Evolutionary conservation across 2,797 vertebrate species (phyloP).

Genomic region (Pteronotus mesoamericanus): DNA sequence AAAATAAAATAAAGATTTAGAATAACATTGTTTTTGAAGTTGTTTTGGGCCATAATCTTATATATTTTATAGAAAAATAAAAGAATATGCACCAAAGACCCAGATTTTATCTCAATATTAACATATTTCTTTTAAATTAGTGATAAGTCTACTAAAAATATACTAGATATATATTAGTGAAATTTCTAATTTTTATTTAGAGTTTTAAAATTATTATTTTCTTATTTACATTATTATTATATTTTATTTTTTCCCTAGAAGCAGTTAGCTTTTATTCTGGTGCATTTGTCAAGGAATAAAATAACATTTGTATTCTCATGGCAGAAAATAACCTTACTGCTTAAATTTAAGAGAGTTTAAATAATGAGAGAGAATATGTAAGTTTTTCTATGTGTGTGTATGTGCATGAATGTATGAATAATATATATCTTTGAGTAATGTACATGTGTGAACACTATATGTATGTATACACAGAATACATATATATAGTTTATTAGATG

Average conservation of each 20-base stretch:
- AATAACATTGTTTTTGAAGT: background rate
- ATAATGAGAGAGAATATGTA: background rate
- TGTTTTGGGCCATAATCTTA: background rate
- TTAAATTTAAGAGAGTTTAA: background rate
- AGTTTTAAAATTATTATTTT: too few relatives aligned
- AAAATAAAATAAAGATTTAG: background rate
- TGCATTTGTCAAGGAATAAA: background rate
- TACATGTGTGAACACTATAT: background rate
- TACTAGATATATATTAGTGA: background rate
- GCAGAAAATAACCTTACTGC: background rate
- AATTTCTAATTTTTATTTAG: too few relatives aligned
- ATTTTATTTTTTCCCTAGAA: background rate
- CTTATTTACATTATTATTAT: background rate
- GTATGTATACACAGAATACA: background rate
- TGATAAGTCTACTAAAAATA: background rate
- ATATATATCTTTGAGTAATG: background rate
- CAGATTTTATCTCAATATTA: background rate
- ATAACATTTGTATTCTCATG: background rate
- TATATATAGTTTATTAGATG: background rate
- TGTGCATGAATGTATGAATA: background rate
- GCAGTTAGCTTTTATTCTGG: background rate
- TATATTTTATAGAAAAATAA: background rate
- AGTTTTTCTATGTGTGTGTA: background rate
- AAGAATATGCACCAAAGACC: background rate
- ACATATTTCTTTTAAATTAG: background rate